Percentiles rank a stretch among this genome's conserved stretches.
These are phyloP conservation scores for Hyperoplus immaculatus DNA, from an alignment of 2,797 vertebrate genomes.

Conservation along the genomic window DNA sequence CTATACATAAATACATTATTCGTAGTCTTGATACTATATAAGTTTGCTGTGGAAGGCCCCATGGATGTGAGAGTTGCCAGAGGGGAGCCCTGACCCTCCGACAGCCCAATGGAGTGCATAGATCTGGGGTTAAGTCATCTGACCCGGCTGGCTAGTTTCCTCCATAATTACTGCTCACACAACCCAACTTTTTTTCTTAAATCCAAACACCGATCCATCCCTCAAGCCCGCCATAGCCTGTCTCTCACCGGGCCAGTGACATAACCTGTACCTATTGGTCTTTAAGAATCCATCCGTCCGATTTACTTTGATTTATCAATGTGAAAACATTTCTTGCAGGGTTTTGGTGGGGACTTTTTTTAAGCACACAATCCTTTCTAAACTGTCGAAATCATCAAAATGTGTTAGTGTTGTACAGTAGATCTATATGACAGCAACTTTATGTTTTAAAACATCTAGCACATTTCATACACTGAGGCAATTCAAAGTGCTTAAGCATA, in stretches of 20 bases:
- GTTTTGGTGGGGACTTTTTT: not conserved
- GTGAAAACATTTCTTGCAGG: slow-evolving; percentile 21
- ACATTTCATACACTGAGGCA: not conserved
- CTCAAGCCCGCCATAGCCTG: slow-evolving; percentile 54
- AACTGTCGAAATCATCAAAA: not conserved
- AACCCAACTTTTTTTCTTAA: slow-evolving; percentile 76
- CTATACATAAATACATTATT: no score
- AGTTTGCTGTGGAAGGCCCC: slow-evolving; percentile 16
- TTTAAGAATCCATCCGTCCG: slow-evolving; percentile 33
- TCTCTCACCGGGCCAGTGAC: slow-evolving; percentile 22
- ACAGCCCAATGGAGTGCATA: slow-evolving; percentile 83
- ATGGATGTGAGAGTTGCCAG: slow-evolving; percentile 63
- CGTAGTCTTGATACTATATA: no score
- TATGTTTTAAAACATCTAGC: slow-evolving; percentile 43
- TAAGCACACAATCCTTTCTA: not conserved
- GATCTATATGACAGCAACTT: slow-evolving; percentile 3
- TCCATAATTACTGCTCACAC: slow-evolving; percentile 82
- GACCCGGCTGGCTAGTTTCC: slow-evolving; percentile 74
- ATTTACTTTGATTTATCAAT: slow-evolving; percentile 52
- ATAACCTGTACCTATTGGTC: slow-evolving; percentile 40
- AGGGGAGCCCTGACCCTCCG: slow-evolving; percentile 75
- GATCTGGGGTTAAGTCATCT: slow-evolving; percentile 89
- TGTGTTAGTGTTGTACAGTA: not conserved
- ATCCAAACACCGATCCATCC: slow-evolving; percentile 71
- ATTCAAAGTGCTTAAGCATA: slow-evolving; percentile 1